Base-by-base conservation (phyloP, 2,797 vertebrate species). In the Sebastes matsubarae region DNA sequence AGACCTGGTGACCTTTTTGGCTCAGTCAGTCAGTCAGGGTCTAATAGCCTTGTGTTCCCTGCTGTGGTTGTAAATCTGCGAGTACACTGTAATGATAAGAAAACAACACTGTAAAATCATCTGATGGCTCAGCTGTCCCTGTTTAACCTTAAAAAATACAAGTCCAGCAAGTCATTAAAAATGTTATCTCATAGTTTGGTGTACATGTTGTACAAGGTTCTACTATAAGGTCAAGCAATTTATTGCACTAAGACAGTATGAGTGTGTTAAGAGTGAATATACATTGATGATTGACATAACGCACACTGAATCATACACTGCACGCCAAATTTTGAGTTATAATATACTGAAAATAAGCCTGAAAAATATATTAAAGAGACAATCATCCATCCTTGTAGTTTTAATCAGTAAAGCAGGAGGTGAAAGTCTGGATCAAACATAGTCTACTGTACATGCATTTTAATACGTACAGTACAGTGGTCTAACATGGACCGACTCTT, bases 401-500 rank as follows among this genome's bases (percentile, higher is more conserved):
- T 60, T 2, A 34, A 18, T 32, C 3, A 54, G 16, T 30, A 65
- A 6, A 42, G 10, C 9, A 66, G 42, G 14, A 66, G 52, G 18
- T 24, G 11, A 5, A 67, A 11, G 27, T 61, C 60, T 13, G 10
- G 8, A 69, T 79, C 38, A 71, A 25, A 65, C 58, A 30, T 20
- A 46, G 42, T 1, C 42, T 22, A 36, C 11, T 55, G 16, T 36
- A 5, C 42, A 20, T 27, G 18, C 5, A 73, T 50, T 34, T 58
- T 12, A 74, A 55, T 27, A 24, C 25, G 75, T 78, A 77, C 74
- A 75, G 67, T 57, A 70, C 22, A 67, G 61, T 52, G 68, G 73
- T 67, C 69, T 27, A 22, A 78, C 67, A 32, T 61, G 32, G 27
- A 77, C 71, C 72, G 29, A 11, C 69, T 81, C 68, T 80, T 87